Conservation (phyloP, 2,888 invertebrate genomes). For the Mythimna pallens region DNA sequence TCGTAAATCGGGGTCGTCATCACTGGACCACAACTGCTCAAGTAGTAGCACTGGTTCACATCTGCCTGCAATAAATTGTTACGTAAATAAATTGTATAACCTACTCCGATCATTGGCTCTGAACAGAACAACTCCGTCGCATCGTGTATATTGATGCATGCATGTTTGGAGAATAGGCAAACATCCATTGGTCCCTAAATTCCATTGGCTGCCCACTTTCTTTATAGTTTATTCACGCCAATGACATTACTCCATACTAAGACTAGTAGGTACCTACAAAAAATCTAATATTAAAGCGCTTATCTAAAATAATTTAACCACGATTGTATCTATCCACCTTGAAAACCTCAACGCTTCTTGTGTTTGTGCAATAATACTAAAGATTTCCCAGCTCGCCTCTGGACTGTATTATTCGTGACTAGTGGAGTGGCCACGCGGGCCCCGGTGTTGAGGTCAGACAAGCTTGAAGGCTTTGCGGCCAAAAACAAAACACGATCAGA, state of each 20-base stretch:
- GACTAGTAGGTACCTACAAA: background rate
- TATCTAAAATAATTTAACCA: constrained; percentile 27
- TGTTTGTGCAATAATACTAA: constrained; percentile 54
- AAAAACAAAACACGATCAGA: constrained; percentile 35
- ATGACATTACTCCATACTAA: background rate
- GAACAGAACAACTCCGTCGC: too few relatives aligned
- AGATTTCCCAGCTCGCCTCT: constrained; percentile 56
- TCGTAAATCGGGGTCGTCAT: too few relatives aligned
- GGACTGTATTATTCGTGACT: constrained; percentile 66
- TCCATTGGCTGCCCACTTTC: background rate
- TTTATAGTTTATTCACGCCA: background rate
- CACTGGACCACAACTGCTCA: too few relatives aligned
- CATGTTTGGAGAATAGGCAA: too few relatives aligned
- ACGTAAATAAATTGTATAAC: too few relatives aligned
- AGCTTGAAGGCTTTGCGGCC: constrained; percentile 47
- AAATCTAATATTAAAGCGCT: background rate
- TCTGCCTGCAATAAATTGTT: too few relatives aligned
- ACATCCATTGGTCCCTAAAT: too few relatives aligned
- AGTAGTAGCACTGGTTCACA: too few relatives aligned
- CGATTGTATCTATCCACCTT: constrained; percentile 35
- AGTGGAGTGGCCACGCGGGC: constrained; percentile 67
- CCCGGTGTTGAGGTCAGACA: constrained; percentile 70
- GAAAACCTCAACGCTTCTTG: constrained; percentile 49
- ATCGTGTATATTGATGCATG: too few relatives aligned
- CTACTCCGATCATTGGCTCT: too few relatives aligned